Percentiles rank a stretch among this genome's conserved stretches.
These are phyloP conservation scores for Lophochroa leadbeateri DNA, from an alignment of 2,113 vertebrate species.

Conservation along the genomic window DNA sequence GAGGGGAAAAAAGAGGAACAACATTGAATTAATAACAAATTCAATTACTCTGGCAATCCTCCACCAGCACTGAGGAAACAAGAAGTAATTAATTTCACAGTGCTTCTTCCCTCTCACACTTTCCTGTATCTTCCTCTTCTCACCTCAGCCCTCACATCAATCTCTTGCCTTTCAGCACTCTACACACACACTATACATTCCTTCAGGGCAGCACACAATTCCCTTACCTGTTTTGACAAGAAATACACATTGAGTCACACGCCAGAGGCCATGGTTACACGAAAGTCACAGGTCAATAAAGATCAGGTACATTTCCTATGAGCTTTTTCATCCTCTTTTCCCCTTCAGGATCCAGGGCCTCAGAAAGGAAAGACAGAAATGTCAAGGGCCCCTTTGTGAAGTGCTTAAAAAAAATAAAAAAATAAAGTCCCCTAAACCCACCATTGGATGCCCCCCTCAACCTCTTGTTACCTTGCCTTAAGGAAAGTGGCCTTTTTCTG, in stretches of 20 bases:
- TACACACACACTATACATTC: conserved; percentile 13
- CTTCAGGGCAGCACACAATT: conserved; percentile 67
- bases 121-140: conserved; percentile 8
- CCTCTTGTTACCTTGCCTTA: conserved; percentile 69
- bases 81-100: not conserved
- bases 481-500: conserved; percentile 68
- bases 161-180: conserved; percentile 52
- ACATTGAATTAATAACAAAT: not conserved
- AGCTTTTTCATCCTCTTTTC: conserved; percentile 67
- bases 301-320: conserved; percentile 74
- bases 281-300: conserved; percentile 76
- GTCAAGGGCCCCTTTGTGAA: conserved; percentile 63
- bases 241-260: conserved; percentile 56
- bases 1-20: not conserved
- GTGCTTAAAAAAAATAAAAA: conserved; percentile 16
- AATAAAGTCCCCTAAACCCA: not conserved
- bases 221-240: conserved; percentile 75
- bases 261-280: conserved; percentile 71
- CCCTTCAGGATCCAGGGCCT: conserved; percentile 1
- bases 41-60: not conserved
- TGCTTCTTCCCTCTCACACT: not conserved
- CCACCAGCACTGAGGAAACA: not conserved
- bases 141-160: conserved; percentile 32
- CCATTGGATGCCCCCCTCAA: conserved; percentile 33
- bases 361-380: conserved; percentile 67